phyloP scores from a whole-genome alignment of 2,113 vertebrate genomes.

The Sinosuthora webbiana region DNA sequence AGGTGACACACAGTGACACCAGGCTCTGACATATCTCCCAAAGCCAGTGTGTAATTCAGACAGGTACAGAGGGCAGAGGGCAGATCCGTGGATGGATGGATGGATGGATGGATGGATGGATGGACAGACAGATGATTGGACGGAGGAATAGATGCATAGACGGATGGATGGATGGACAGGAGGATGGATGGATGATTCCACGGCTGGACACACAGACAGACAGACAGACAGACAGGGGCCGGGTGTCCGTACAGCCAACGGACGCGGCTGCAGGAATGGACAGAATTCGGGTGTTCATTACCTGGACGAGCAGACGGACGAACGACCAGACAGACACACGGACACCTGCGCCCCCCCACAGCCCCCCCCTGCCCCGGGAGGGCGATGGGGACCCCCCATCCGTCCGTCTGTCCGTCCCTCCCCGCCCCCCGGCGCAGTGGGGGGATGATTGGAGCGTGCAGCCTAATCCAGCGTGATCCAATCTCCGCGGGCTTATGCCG shows the following conservation, averaged over 20 bases:
- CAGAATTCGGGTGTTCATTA: rapidly evolving
- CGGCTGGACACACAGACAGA: background rate
- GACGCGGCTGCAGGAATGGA: rapidly evolving
- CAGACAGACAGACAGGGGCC: background rate
- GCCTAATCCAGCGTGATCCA: slow-evolving; percentile 53
- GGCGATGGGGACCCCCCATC: background rate
- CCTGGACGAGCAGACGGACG: rapidly evolving
- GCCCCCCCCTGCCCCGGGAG: background rate
- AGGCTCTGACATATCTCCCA: background rate
- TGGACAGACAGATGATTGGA: background rate
- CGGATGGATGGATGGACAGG: background rate
- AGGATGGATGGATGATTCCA: background rate
- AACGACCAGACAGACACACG: background rate
- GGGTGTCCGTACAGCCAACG: rapidly evolving
- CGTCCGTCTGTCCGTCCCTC: background rate
- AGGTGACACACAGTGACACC: background rate
- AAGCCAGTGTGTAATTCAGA: background rate
- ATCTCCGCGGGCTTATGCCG: background rate
- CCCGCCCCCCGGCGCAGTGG: background rate
- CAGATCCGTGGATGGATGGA: background rate
- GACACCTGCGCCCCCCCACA: background rate
- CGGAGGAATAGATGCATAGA: too few species aligned
- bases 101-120: background rate
- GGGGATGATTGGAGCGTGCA: background rate
- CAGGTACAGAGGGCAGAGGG: background rate